phyloP scores from a whole-genome alignment of 2,888 invertebrate genomes.

The Lasius platythorax region DNA sequence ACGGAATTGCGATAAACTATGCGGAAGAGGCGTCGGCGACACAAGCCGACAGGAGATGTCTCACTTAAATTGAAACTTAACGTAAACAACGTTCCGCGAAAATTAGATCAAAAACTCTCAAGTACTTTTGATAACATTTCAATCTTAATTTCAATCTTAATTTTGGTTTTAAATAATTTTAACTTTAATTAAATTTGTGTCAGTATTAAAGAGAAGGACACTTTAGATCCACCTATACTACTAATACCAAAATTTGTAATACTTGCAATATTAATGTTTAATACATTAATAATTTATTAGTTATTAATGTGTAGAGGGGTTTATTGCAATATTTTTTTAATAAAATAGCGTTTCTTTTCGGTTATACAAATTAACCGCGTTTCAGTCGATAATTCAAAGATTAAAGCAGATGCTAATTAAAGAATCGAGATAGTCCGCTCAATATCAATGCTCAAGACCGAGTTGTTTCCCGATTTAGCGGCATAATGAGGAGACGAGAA shows the following conservation, averaged over 20 bases:
- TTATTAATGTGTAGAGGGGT: no score
- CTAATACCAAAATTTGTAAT: neutral
- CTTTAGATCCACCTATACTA: neutral
- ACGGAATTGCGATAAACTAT: conserved; percentile 34
- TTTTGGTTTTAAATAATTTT: neutral
- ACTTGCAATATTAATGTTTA: neutral
- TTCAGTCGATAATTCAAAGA: neutral
- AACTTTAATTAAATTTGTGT: neutral
- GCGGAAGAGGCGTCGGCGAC: conserved; percentile 31
- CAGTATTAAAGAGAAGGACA: neutral
- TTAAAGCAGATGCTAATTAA: conserved; percentile 41
- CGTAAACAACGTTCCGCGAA: neutral
- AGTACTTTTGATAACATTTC: neutral
- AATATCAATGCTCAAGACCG: conserved; percentile 22
- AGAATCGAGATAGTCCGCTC: conserved; percentile 9
- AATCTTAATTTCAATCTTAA: neutral
- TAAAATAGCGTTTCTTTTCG: neutral
- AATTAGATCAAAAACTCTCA: neutral
- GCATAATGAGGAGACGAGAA: no score
- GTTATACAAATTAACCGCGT: neutral
- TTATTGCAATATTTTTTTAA: neutral
- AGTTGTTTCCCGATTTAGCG: neutral
- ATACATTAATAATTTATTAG: neutral
- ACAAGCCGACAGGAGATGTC: conserved; percentile 8
- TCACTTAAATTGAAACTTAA: conserved; percentile 7